phyloP scores from a whole-genome alignment of 2,888 invertebrate genomes.

The Lamproptera curius region DNA sequence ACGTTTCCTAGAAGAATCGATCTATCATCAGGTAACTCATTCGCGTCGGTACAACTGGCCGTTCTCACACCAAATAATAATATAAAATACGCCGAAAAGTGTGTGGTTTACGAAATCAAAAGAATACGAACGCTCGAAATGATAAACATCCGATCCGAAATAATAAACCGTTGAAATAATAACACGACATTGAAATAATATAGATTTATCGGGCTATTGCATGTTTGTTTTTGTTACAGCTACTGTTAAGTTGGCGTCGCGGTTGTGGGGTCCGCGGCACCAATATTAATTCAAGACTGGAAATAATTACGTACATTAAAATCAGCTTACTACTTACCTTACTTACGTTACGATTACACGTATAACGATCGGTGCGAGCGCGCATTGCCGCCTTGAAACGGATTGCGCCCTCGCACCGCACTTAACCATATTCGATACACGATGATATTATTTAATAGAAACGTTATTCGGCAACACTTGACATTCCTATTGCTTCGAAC shows the following conservation, averaged over 20 bases:
- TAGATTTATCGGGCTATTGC: slow-evolving; percentile 76
- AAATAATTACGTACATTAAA: slow-evolving; percentile 74
- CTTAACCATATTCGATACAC: slow-evolving; percentile 66
- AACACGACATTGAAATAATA: slow-evolving; percentile 53
- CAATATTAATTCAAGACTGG: slow-evolving; percentile 72
- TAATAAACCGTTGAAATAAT: slow-evolving; percentile 1
- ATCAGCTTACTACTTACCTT: slow-evolving; percentile 72
- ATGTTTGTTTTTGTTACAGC: slow-evolving; percentile 60
- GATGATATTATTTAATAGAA: slow-evolving; percentile 73
- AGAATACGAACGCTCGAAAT: slow-evolving; percentile 40
- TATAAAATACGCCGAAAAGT: slow-evolving; percentile 60
- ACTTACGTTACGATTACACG: slow-evolving; percentile 72
- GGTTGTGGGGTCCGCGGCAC: slow-evolving; percentile 30
- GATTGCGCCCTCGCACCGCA: slow-evolving; percentile 43
- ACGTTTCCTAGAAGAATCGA: slow-evolving; percentile 71
- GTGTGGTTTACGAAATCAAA: slow-evolving; percentile 57
- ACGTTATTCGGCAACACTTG: slow-evolving; percentile 77
- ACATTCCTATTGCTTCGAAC: slow-evolving; percentile 59
- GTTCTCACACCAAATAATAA: slow-evolving; percentile 55
- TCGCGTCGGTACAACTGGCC: slow-evolving; percentile 56
- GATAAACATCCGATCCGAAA: slow-evolving; percentile 41
- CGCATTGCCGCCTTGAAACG: slow-evolving; percentile 34
- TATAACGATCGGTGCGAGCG: slow-evolving; percentile 43
- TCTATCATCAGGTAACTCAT: slow-evolving; percentile 54
- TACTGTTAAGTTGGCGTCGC: slow-evolving; percentile 23